These are phyloP conservation scores for Orbicella faveolata DNA, from an alignment of 64 coral and sea anemone genomes.

Conservation along the genomic window DNA sequence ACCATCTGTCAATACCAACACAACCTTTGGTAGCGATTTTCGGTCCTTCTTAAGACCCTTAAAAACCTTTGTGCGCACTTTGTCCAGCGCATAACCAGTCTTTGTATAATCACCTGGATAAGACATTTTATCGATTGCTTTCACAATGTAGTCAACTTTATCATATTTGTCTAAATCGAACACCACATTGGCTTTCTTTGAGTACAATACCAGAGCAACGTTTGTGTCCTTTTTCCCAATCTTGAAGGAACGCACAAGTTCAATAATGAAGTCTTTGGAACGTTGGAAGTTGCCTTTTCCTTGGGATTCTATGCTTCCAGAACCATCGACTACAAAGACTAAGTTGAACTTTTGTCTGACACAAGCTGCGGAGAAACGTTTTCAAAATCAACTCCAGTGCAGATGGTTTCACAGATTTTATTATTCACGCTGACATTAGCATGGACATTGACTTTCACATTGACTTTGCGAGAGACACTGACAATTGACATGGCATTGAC, in stretches of 20 bases:
- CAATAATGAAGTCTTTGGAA: conserved; percentile 29
- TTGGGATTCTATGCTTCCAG: conserved; percentile 34
- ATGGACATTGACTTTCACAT: background rate
- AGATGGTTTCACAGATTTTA: background rate
- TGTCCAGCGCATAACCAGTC: background rate
- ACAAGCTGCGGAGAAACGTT: background rate
- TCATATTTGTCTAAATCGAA: conserved; percentile 2
- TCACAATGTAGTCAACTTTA: background rate
- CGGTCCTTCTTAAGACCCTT: background rate
- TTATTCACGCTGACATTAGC: background rate
- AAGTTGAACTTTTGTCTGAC: conserved; percentile 17
- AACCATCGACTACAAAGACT: conserved; percentile 41
- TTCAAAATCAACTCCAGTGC: background rate
- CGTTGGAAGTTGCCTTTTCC: conserved; percentile 41
- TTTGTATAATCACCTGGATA: background rate
- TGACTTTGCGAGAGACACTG: too few species aligned
- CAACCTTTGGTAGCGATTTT: background rate
- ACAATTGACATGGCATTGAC: too few species aligned
- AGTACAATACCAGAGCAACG: conserved; percentile 23
- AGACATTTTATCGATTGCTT: background rate
- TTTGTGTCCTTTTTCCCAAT: conserved; percentile 5
- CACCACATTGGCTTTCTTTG: background rate
- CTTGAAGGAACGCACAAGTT: conserved; percentile 35
- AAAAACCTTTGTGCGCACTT: background rate
- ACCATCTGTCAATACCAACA: conserved; percentile 24